Evolutionary conservation across 1,140 invertebrate species (phyloP).

Genomic region (Cherax quadricarinatus): DNA sequence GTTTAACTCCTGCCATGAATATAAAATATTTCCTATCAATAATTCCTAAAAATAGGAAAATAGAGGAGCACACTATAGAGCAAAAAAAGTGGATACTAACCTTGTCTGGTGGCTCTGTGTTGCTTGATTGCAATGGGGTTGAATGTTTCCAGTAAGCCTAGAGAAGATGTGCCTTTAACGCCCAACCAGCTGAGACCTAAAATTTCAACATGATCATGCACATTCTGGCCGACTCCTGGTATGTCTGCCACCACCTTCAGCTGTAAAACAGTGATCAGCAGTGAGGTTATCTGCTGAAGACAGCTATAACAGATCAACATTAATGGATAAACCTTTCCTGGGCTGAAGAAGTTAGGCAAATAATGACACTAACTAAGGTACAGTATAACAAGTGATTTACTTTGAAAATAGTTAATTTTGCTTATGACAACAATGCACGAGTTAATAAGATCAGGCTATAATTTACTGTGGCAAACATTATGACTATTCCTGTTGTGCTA

Average conservation of each 20-base stretch:
- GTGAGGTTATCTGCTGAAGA: background rate
- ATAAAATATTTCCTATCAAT: too few relatives aligned
- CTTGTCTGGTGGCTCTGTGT: constrained; percentile 25
- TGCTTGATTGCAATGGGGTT: background rate
- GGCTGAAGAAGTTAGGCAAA: background rate
- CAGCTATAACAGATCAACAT: background rate
- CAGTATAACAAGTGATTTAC: background rate
- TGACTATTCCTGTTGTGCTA: too few relatives aligned
- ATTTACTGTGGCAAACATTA: too few relatives aligned
- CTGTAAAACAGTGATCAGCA: background rate
- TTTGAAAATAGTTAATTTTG: too few relatives aligned
- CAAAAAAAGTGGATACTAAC: background rate
- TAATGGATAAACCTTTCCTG: too few relatives aligned
- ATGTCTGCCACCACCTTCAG: constrained; percentile 32
- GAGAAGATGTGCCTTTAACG: background rate
- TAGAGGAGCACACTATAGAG: too few relatives aligned
- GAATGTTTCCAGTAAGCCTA: constrained; percentile 1
- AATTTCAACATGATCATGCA: constrained; percentile 37
- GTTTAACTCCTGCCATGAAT: too few relatives aligned
- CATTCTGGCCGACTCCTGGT: constrained; percentile 42
- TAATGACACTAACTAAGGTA: background rate
- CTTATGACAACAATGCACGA: too few relatives aligned
- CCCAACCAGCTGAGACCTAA: constrained; percentile 36
- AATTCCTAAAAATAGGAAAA: too few relatives aligned
- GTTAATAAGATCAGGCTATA: too few relatives aligned